Base-by-base conservation (phyloP, 2,888 invertebrate species). In the Andrena haemorrhoa region DNA sequence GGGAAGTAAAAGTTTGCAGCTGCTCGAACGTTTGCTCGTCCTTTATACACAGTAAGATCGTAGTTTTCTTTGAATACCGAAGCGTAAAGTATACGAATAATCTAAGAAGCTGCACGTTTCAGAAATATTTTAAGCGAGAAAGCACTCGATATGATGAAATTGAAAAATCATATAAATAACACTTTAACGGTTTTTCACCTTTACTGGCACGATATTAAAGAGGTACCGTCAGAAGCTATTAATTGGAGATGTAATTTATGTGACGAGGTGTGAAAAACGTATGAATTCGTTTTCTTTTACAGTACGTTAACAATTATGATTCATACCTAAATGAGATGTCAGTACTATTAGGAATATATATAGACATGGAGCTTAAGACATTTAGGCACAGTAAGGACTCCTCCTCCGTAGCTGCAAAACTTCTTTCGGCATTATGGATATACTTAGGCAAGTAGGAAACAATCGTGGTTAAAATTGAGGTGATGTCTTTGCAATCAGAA, bases 301-400 rank as follows among this genome's bases (percentile, higher is more conserved):
- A 94, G 93, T 87, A 86, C 60, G 86, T 91, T 10, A 79, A 86
- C 41, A 92, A 94, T 86, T 90, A 91, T 71, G 89, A 90, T 64
- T 89, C 87, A 47, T 94, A 94, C 84, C 89, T 94, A 70, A 93
- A 93, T 80, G 91, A 92, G 86, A 94, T 94, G 93, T 91, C 94
- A 49, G 90, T 92, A 70, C 90, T 94, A 35, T 88, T 94, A 75
- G 90, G 90, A 49, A 89, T 94, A 84, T 94, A 94, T 82, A 85
- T 94, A 69, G 93, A 94, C 74, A 89, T 94, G 88, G 94, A 94
- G 83, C 88, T 94, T 2, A 92, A 91, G 85, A 91, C 92, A 69
- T 91, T 90, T 49, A 84, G 63, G 60, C 79, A 84, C 6, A 47
- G 77, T 61, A 88, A 83, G 58, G 77, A 89, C 56, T 68, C 81